A percentile compares a stretch with the other conserved stretches of the same genome.
Conservation (phyloP, 1,140 invertebrate species). For the Penaeus japonicus region DNA sequence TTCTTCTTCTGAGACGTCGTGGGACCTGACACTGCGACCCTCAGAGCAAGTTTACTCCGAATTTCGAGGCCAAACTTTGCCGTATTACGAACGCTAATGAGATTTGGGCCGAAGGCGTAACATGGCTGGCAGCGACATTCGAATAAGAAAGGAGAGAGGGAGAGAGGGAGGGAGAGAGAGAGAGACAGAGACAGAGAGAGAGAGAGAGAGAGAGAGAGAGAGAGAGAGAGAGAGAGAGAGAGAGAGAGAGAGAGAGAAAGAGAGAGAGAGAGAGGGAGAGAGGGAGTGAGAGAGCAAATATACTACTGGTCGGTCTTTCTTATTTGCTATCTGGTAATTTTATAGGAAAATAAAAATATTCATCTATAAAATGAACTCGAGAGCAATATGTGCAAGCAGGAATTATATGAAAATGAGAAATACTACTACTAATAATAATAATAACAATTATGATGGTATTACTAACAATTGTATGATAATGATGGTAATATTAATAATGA, state of each 20-base stretch:
- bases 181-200: neutral
- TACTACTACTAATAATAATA: too few species aligned
- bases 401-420: too few species aligned
- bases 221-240: neutral
- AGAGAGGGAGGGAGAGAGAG: neutral
- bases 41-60: constrained; percentile 31
- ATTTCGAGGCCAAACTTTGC: constrained; percentile 42
- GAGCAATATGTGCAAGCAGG: too few species aligned
- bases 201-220: neutral
- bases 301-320: too few species aligned
- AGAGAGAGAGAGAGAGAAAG: neutral
- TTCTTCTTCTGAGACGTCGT: constrained; percentile 9
- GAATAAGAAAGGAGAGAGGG: neutral
- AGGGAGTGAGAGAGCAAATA: too few species aligned
- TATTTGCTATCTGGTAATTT: too few species aligned
- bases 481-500: too few species aligned
- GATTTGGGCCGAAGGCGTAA: constrained; percentile 24
- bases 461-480: too few species aligned
- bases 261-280: too few species aligned
- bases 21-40: constrained; percentile 17
- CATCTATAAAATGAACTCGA: too few species aligned
- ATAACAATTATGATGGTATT: too few species aligned
- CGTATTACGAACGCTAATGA: constrained; percentile 53
- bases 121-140: neutral
- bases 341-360: too few species aligned